Evolutionary conservation across 2,113 vertebrate genomes (phyloP), one percentile per base, ranked within the genome.

Genomic region (Tenebrosternarchus preto): DNA sequence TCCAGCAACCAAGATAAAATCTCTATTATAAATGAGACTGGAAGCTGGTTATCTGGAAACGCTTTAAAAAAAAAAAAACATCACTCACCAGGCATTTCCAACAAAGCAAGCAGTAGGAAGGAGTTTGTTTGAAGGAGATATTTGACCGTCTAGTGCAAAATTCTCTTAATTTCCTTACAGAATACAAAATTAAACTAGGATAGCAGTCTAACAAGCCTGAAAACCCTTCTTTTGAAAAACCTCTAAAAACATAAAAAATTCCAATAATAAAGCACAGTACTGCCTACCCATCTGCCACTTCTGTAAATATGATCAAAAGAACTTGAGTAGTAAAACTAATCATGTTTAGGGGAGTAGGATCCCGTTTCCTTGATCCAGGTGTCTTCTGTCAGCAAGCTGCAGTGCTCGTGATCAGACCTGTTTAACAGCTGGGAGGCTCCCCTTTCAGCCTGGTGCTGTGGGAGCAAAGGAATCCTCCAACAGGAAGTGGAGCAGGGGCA

Each of bases 391-490:
- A 20, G 66, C 17, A 74, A 67, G 59, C 24, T 12, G 46, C 31
- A 29, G 5, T 33, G 61, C 60, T 80, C 16, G 25, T 50, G 69
- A 70, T 84, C 55, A 36, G 39, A 33, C 17, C 3, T 11, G 70
- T 25, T 20, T 73, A 43, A 78, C 76, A 43, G 27, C 76, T 68
- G 76, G 78, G 76, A 86, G 57, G 68, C 78, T 88, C 78, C 76
- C 59, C 82, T 88, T 85, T 87, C 79, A 81, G 78, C 31, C 73
- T 85, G 88, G 85, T 77, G 83, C 84, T 86, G 76, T 85, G 87
- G 84, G 82, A 80, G 86, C 64, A 81, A 87, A 90, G 71, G 89
- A 92, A 91, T 92, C 90, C 88, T 91, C 89, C 87, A 93, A 93
- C 93, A 94, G 92, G 92, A 93, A 93, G 91, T 83, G 64, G 80